A percentile compares a stretch with the other conserved stretches of the same genome.
Evolutionary conservation across 2,113 vertebrate species (phyloP).

Genomic region (Clarias macrocephalus): DNA sequence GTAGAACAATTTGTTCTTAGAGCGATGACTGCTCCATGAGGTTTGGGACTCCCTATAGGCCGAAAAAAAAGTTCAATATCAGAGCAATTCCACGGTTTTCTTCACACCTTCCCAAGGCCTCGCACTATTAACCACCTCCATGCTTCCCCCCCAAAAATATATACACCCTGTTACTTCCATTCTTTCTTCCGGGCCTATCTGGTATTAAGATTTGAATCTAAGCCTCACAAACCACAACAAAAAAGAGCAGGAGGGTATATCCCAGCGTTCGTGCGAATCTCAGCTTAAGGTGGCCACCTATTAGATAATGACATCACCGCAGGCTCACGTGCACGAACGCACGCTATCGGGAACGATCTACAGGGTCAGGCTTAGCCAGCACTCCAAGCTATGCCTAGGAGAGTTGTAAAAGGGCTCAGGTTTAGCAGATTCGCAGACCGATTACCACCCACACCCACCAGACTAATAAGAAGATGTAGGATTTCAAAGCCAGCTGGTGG

Average conservation of each 20-base stretch:
- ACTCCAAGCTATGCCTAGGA: background rate
- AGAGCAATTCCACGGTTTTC: conserved; percentile 15
- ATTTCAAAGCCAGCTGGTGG: conserved; percentile 24
- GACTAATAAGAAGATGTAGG: conserved; percentile 23
- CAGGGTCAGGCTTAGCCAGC: background rate
- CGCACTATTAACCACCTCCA: background rate
- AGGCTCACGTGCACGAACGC: background rate
- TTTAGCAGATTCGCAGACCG: conserved; percentile 39
- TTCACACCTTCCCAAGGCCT: conserved; percentile 27
- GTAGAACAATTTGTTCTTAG: conserved; percentile 1
- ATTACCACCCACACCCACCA: conserved; percentile 33
- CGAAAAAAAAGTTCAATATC: conserved; percentile 13
- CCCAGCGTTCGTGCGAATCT: conserved; percentile 45
- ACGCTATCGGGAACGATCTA: background rate
- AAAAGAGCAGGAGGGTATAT: conserved; percentile 37
- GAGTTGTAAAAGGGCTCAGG: conserved; percentile 30
- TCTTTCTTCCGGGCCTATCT: conserved; percentile 21
- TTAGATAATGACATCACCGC: conserved; percentile 37
- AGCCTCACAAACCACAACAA: conserved; percentile 9
- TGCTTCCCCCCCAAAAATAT: background rate
- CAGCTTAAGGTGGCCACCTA: conserved; percentile 28
- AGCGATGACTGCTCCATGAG: conserved; percentile 18
- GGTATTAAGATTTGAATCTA: conserved; percentile 43
- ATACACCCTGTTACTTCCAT: conserved; percentile 22
- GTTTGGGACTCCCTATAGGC: conserved; percentile 1